These are phyloP conservation scores for Cataglyphis altisquamis DNA, from an alignment of 2,888 invertebrate species.

Conservation along the genomic window DNA sequence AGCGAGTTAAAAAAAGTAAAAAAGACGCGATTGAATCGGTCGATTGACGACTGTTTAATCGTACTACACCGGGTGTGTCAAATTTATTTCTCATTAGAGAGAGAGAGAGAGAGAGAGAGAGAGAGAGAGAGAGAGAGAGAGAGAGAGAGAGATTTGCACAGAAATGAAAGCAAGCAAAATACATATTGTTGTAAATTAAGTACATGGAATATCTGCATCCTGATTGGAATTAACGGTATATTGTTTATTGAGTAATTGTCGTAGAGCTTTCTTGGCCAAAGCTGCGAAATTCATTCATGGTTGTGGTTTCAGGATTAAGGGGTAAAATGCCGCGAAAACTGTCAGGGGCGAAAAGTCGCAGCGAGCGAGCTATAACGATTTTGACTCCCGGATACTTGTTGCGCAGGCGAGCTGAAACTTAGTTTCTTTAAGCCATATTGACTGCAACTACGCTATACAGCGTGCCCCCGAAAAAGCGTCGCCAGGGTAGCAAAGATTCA, in stretches of 20 bases:
- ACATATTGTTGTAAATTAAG: neutral
- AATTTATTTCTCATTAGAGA: neutral
- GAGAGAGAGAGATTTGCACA: neutral
- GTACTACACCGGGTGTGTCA: neutral
- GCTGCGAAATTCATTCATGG: constrained; percentile 33
- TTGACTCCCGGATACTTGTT: constrained; percentile 67
- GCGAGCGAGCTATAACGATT: constrained; percentile 63
- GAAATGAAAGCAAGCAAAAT: neutral
- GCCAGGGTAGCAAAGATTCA: neutral
- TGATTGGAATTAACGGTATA: neutral
- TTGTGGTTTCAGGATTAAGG: constrained; percentile 20
- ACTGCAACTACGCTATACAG: constrained; percentile 7
- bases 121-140: too few species aligned
- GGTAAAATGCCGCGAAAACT: neutral
- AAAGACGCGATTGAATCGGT: neutral
- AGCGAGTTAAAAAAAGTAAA: constrained; percentile 7
- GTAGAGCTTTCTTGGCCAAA: neutral
- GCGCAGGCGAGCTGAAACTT: constrained; percentile 67
- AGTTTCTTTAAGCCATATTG: constrained; percentile 36
- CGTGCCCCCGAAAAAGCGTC: constrained; percentile 15
- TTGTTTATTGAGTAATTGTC: neutral
- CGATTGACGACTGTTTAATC: neutral
- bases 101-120: neutral
- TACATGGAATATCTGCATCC: neutral
- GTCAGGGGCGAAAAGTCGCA: constrained; percentile 21